phyloP scores from a whole-genome alignment of 2,888 invertebrate species.

The Ecdyonurus torrentis region DNA sequence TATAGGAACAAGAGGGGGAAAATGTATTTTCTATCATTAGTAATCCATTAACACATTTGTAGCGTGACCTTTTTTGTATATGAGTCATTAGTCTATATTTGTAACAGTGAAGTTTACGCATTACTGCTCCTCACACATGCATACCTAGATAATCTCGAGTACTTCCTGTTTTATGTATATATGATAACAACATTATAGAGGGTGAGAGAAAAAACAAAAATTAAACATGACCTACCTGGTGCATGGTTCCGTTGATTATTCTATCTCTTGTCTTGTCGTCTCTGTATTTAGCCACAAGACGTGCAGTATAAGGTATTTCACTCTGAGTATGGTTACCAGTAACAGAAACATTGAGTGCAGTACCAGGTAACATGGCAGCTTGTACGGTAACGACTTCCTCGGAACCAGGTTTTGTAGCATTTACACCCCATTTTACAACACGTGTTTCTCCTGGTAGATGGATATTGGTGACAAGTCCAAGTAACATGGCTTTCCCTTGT shows the following conservation, averaged over 20 bases:
- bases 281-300: constrained; percentile 48
- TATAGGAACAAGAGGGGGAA: no score
- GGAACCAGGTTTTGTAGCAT: background rate
- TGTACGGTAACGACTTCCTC: constrained; percentile 26
- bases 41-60: no score
- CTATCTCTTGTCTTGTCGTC: constrained; percentile 41
- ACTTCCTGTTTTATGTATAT: background rate
- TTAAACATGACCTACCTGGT: background rate
- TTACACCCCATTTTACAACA: background rate
- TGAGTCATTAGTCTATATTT: background rate
- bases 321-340: constrained; percentile 52
- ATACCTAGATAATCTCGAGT: background rate
- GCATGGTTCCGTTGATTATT: constrained; percentile 35
- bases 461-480: constrained; percentile 44
- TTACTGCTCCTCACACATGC: background rate
- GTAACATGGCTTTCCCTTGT: constrained; percentile 52
- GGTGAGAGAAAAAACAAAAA: background rate
- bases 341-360: constrained; percentile 66
- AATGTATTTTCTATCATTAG: no score
- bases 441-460: constrained; percentile 29
- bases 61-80: background rate
- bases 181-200: background rate
- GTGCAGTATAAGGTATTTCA: constrained; percentile 58
- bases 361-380: constrained; percentile 53
- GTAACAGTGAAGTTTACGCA: background rate